These are phyloP conservation scores for Radopholus similis DNA, from an alignment of 1,140 invertebrate species.

Conservation along the genomic window DNA sequence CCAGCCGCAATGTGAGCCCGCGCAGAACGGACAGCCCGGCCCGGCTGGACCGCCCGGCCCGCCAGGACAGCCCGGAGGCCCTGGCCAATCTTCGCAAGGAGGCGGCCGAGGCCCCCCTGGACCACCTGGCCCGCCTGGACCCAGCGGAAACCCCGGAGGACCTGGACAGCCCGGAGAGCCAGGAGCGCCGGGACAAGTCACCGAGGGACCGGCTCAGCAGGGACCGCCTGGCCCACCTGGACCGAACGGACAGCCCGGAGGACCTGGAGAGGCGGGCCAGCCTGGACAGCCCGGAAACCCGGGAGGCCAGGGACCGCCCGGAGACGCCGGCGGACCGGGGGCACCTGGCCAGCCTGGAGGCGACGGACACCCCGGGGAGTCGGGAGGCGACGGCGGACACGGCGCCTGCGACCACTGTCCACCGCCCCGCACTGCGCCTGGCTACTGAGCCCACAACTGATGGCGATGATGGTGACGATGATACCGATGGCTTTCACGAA, in stretches of 20 bases:
- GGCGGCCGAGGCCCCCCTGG: constrained; percentile 30
- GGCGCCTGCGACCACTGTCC: constrained; percentile 41
- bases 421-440: constrained; percentile 29
- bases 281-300: constrained; percentile 24
- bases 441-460: too few relatives aligned
- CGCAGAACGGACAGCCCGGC: constrained; percentile 34
- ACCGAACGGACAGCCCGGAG: too few relatives aligned
- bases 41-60: constrained; percentile 19
- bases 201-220: not conserved
- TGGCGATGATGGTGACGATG: too few relatives aligned
- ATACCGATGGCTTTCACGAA: too few relatives aligned
- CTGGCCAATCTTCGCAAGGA: too few relatives aligned
- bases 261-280: not conserved
- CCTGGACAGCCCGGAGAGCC: too few relatives aligned
- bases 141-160: constrained; percentile 21
- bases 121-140: constrained; percentile 26
- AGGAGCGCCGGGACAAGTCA: constrained; percentile 20
- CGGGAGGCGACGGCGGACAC: constrained; percentile 10
- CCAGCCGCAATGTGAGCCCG: too few relatives aligned
- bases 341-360: not conserved
- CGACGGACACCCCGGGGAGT: not conserved
- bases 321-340: constrained; percentile 1
- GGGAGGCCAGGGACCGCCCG: constrained; percentile 21
- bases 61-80: too few relatives aligned
- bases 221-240: constrained; percentile 32